Percentiles rank a stretch among this genome's conserved stretches.
Conservation (phyloP, 2,888 invertebrate species). For the Marasmarcha lunaedactyla region DNA sequence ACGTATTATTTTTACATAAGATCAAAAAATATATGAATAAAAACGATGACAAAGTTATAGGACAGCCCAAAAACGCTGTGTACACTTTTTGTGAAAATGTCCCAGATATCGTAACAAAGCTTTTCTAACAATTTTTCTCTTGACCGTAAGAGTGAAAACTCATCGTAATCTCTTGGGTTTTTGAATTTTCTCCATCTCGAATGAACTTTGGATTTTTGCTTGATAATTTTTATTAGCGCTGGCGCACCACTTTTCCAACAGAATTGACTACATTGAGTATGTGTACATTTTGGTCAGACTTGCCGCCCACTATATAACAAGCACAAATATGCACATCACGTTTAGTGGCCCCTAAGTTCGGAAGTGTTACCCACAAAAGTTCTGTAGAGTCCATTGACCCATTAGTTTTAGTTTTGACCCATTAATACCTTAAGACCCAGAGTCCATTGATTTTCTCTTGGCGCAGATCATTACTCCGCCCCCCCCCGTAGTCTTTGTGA, state of each 20-base stretch:
- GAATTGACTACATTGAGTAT: not conserved
- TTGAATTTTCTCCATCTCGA: conserved; percentile 7
- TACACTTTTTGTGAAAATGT: no score
- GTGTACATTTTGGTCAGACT: not conserved
- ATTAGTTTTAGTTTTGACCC: no score
- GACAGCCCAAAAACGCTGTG: no score
- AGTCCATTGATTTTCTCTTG: not conserved
- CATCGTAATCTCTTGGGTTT: conserved; percentile 10
- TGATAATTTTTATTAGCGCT: conserved; percentile 10
- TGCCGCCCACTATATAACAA: not conserved
- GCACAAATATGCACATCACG: not conserved
- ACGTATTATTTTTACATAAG: no score
- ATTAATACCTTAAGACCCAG: no score
- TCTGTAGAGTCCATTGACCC: not conserved
- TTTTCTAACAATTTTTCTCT: not conserved
- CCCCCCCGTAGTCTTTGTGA: not conserved
- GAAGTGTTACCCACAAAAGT: not conserved
- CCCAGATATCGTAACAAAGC: no score
- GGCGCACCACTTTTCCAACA: not conserved
- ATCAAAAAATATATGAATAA: no score
- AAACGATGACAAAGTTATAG: no score
- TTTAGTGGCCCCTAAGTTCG: not conserved
- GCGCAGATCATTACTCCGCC: not conserved
- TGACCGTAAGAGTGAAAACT: conserved; percentile 5
- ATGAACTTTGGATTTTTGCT: conserved; percentile 10